Percentiles rank a stretch among this genome's conserved stretches.
These are phyloP conservation scores for Hirundichthys speculiger DNA, from an alignment of 2,113 vertebrate species.

Conservation along the genomic window DNA sequence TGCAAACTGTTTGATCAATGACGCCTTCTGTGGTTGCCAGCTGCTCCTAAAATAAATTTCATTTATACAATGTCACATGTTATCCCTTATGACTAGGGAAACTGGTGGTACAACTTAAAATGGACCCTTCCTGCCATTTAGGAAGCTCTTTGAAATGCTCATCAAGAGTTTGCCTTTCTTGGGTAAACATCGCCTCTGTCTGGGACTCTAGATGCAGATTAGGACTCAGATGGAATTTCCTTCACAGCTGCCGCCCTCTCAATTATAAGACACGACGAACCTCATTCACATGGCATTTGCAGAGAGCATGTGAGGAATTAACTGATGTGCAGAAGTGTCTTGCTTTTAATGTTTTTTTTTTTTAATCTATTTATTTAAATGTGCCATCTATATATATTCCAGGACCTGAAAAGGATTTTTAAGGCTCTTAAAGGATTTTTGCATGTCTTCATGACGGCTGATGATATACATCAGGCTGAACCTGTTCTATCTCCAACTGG, in stretches of 20 bases:
- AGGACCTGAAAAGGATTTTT: not conserved
- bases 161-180: slow-evolving; percentile 50
- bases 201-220: slow-evolving; percentile 49
- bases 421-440: too few species aligned
- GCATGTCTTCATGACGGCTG: not conserved
- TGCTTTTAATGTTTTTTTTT: not conserved
- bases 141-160: slow-evolving; percentile 58
- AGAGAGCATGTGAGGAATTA: not conserved
- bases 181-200: slow-evolving; percentile 56
- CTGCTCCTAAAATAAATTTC: not conserved
- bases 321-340: not conserved
- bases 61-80: not conserved
- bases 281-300: slow-evolving; percentile 2
- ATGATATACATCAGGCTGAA: not conserved
- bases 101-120: slow-evolving; percentile 5
- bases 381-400: not conserved
- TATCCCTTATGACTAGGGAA: not conserved
- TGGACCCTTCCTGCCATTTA: slow-evolving; percentile 62
- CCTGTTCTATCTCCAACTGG: not conserved
- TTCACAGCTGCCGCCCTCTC: slow-evolving; percentile 47
- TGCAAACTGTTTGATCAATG: not conserved
- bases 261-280: not conserved
- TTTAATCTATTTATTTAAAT: not conserved
- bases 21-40: not conserved
- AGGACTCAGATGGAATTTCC: slow-evolving; percentile 65